Conservation (phyloP, 2,888 invertebrate species). For the Chymomyza amoena region DNA sequence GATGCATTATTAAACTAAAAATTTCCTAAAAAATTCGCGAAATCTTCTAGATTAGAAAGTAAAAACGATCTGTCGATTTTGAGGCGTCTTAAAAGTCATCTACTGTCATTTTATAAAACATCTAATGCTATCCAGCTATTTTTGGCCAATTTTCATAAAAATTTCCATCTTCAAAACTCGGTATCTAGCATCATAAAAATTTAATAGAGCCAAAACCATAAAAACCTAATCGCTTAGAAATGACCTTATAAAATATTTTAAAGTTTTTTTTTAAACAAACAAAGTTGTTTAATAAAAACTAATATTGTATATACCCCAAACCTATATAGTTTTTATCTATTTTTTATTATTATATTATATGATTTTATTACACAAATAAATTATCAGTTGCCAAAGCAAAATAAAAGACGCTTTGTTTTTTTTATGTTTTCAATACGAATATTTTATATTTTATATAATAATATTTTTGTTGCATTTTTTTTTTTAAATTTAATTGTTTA, state of each 20-base stretch:
- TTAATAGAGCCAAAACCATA: not conserved
- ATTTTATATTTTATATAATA: constrained; percentile 67
- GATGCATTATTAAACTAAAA: too few relatives aligned
- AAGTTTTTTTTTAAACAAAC: not conserved
- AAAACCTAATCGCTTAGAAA: not conserved
- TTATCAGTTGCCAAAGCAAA: not conserved
- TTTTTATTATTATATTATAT: not conserved
- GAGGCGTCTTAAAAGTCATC: too few relatives aligned
- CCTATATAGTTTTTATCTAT: not conserved
- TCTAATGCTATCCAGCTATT: not conserved
- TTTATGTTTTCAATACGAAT: constrained; percentile 60
- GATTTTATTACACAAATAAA: not conserved
- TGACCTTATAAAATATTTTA: not conserved
- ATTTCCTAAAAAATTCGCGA: too few relatives aligned
- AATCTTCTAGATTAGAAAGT: too few relatives aligned
- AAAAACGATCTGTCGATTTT: too few relatives aligned
- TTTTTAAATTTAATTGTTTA: constrained; percentile 29
- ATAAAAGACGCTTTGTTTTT: not conserved
- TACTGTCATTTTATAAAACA: too few relatives aligned
- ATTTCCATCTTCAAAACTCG: not conserved
- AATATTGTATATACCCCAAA: not conserved
- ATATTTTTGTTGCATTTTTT: constrained; percentile 45
- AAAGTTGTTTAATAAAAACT: not conserved
- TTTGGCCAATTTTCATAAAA: not conserved
- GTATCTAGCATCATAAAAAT: not conserved